Conservation (phyloP, 1,140 invertebrate species). For the Branchinecta lynchi region DNA sequence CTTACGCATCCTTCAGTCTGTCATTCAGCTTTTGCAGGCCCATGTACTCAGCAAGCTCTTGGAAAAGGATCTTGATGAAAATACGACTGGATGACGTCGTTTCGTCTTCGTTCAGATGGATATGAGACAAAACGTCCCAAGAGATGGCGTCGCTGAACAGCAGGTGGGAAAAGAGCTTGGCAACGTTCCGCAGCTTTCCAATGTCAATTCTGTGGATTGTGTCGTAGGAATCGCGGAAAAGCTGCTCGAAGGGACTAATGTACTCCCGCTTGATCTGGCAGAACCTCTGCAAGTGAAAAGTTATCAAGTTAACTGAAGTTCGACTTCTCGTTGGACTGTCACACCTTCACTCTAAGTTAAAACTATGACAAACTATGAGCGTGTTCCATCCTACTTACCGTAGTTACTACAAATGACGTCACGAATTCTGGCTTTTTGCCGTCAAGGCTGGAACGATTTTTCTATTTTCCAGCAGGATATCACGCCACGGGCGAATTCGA, state of each 20-base stretch:
- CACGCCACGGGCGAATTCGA: no score
- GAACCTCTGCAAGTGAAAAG: slow-evolving; percentile 49
- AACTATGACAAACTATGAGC: no score
- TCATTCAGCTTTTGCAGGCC: slow-evolving; percentile 78
- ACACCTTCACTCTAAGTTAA: no score
- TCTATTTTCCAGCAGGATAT: no score
- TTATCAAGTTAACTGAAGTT: no score
- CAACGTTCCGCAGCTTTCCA: slow-evolving; percentile 92
- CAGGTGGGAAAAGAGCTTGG: slow-evolving; percentile 94
- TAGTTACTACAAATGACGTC: no score
- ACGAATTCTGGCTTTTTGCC: no score
- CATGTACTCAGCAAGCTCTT: slow-evolving; percentile 93
- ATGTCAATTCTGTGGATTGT: slow-evolving; percentile 88
- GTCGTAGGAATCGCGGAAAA: slow-evolving; percentile 87
- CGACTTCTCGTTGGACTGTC: no score
- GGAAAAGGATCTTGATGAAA: slow-evolving; percentile 94
- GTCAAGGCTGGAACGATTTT: no score
- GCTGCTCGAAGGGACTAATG: slow-evolving; percentile 80
- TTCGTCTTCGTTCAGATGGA: slow-evolving; percentile 88
- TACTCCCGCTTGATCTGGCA: slow-evolving; percentile 82
- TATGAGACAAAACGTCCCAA: slow-evolving; percentile 72
- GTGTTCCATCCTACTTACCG: no score
- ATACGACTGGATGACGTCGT: slow-evolving; percentile 93
- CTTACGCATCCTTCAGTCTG: slow-evolving; percentile 68
- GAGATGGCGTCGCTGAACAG: slow-evolving; percentile 92